These are phyloP conservation scores for Holcopasites calliopsidis DNA, from an alignment of 1,140 invertebrate species.

Conservation along the genomic window DNA sequence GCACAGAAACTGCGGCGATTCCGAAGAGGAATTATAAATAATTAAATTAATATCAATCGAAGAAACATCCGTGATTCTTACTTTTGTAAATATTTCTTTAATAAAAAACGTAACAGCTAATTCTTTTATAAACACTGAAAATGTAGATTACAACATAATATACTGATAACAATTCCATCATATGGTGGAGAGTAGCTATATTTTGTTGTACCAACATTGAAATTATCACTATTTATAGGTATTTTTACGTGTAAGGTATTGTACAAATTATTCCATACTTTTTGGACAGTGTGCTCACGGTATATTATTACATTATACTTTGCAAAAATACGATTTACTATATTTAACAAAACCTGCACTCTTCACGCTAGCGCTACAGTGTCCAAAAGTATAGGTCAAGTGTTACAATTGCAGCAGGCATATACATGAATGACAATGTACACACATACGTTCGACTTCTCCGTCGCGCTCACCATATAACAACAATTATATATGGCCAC, in stretches of 20 bases:
- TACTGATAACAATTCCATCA: slow-evolving; percentile 74
- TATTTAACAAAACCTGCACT: slow-evolving; percentile 67
- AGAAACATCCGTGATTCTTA: slow-evolving; percentile 67
- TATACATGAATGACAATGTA: slow-evolving; percentile 62
- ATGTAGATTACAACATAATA: slow-evolving; percentile 76
- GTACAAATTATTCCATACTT: slow-evolving; percentile 76
- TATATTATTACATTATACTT: slow-evolving; percentile 63
- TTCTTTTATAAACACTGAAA: slow-evolving; percentile 73
- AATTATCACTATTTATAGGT: slow-evolving; percentile 69
- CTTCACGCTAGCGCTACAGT: slow-evolving; percentile 64
- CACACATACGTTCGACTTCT: too few species aligned
- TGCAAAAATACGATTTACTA: slow-evolving; percentile 73
- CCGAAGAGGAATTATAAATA: slow-evolving; percentile 64
- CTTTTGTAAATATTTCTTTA: slow-evolving; percentile 73
- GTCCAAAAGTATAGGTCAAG: slow-evolving; percentile 76
- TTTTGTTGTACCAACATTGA: slow-evolving; percentile 75
- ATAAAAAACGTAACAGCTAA: slow-evolving; percentile 74
- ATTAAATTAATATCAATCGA: slow-evolving; percentile 69
- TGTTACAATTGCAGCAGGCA: slow-evolving; percentile 70
- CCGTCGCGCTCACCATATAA: slow-evolving; percentile 55
- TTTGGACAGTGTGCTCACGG: slow-evolving; percentile 72
- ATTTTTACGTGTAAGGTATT: slow-evolving; percentile 67
- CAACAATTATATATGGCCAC: slow-evolving; percentile 53
- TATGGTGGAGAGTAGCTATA: slow-evolving; percentile 70
- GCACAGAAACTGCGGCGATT: slow-evolving; percentile 50